phyloP scores from a whole-genome alignment of 2,113 vertebrate species.

The Mobula birostris region DNA sequence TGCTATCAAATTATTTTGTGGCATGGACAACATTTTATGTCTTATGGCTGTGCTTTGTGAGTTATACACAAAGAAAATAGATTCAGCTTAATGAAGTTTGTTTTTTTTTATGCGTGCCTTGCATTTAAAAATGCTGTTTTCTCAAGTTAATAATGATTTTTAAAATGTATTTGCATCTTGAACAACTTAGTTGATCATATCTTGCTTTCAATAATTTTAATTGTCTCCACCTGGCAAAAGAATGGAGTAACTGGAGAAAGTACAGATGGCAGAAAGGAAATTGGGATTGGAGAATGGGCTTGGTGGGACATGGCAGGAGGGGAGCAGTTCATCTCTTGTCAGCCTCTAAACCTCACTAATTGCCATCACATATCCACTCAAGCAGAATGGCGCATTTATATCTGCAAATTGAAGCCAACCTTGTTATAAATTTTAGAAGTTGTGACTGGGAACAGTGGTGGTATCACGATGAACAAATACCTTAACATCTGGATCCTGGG shows the following conservation, averaged over 20 bases:
- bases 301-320: too few species aligned
- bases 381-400: background rate
- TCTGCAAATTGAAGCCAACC: background rate
- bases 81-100: slow-evolving; percentile 20
- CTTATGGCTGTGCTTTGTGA: slow-evolving; percentile 13
- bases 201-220: background rate
- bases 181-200: background rate
- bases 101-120: background rate
- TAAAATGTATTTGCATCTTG: background rate
- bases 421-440: background rate
- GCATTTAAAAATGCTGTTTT: background rate
- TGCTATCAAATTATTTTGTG: slow-evolving; percentile 1
- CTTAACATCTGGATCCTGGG: background rate
- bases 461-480: background rate
- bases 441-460: background rate
- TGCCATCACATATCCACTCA: background rate
- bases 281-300: too few species aligned
- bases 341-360: background rate
- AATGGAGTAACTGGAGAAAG: too few species aligned
- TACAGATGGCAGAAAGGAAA: too few species aligned
- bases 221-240: background rate
- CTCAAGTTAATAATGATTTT: background rate
- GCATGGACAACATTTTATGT: slow-evolving; percentile 1
- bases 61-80: background rate
- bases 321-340: background rate